Evolutionary conservation across 2,888 invertebrate species (phyloP), one percentile per base, ranked within the genome.

Genomic region (Crocallis elinguaria): DNA sequence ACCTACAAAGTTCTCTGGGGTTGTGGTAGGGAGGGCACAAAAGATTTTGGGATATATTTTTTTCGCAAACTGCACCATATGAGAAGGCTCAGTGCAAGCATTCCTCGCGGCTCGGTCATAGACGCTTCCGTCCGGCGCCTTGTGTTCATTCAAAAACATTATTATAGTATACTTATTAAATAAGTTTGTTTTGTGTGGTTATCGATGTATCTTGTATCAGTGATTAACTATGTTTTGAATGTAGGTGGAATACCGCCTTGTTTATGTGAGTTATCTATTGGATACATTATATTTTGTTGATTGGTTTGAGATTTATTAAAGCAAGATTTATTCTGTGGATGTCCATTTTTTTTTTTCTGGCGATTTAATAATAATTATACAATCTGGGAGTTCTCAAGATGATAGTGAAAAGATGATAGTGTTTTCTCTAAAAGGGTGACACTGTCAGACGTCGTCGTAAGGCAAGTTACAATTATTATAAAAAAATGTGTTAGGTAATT

Each of bases 1-100:
- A 84, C 86, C 87, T 85, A 86, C 77, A 59, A 84, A 57, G 57
- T 56, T 62, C 66, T 74, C 75, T 74, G 82, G 87, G 88, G 83
- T 83, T 78, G 84, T 83, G 80, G 86, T 82, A 84, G 86, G 86
- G 87, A 77, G 77, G 73, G 73, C 75, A 86, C 82, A 87, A 87
- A 86, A 83, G 84, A 87, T 89, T 88, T 88, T 82, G 86, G 86
- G 84, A 79, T 86, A 84, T 37, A 84, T 86, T 89, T 89, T 90
- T 91, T 91, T 89, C 80, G 89, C 89, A 82, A 89, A 87, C 79
- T 88, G 86, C 85, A 86, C 77, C 84, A 77, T 69, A 81, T 70
- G 79, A 77, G 80, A 71, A 75, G 75, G 69, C 75, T 75, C 70
- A 80, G 77, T 84, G 80, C 82, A 84, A 73, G 73, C 55, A 53